phyloP scores from a whole-genome alignment of 2,888 invertebrate species.

The Chalcis sispes region DNA sequence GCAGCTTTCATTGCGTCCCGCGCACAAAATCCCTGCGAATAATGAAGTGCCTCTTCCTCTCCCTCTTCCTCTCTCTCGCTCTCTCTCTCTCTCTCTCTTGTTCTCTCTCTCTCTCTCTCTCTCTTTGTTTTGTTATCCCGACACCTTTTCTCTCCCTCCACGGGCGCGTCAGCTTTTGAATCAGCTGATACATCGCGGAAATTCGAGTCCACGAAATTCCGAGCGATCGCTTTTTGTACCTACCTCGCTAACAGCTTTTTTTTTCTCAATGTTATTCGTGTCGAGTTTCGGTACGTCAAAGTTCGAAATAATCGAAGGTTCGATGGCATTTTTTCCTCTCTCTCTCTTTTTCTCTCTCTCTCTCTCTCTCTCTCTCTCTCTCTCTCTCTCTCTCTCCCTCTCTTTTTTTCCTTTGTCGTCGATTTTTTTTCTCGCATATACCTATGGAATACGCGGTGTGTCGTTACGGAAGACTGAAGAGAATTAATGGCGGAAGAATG shows the following conservation, averaged over 20 bases:
- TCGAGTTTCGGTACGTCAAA: slow-evolving; percentile 7
- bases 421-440: too few relatives aligned
- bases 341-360: too few relatives aligned
- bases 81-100: slow-evolving; percentile 16
- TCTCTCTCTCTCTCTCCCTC: too few relatives aligned
- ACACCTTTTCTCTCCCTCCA: too few relatives aligned
- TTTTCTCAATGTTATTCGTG: too few relatives aligned
- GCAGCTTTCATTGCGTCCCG: slow-evolving; percentile 12
- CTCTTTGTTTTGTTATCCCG: slow-evolving; percentile 1
- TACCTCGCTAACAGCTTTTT: too few relatives aligned
- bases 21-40: slow-evolving; percentile 38
- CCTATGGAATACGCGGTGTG: neutral
- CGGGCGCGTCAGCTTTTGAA: slow-evolving; percentile 14
- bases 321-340: slow-evolving; percentile 19
- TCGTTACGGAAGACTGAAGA: neutral
- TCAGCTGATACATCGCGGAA: slow-evolving; percentile 35
- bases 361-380: too few relatives aligned
- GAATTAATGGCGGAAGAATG: too few relatives aligned
- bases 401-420: too few relatives aligned
- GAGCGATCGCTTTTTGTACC: neutral
- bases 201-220: slow-evolving; percentile 34
- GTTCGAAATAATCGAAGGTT: slow-evolving; percentile 20
- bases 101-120: neutral
- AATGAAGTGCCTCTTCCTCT: slow-evolving; percentile 36
- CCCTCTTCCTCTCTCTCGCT: neutral